Base-by-base conservation (phyloP, 2,888 invertebrate species). In the Ochropleura plecta region DNA sequence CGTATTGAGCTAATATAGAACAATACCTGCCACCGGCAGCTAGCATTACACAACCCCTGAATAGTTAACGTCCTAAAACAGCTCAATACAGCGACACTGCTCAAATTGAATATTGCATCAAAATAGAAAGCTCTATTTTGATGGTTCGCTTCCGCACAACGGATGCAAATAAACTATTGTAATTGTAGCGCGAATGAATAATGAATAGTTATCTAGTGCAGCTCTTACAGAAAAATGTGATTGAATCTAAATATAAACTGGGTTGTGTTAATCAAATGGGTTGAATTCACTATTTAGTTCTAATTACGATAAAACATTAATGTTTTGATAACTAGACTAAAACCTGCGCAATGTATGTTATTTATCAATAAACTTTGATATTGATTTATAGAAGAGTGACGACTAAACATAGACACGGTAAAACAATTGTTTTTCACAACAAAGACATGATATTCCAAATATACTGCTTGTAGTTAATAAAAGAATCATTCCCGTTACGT, bases 71-170 rank as follows among this genome's bases (percentile, higher is more conserved):
- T 70, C 20, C 60, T 48, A 59, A 59, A 73, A 70, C 59, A 71
- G 48, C 59, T 74, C 42, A 48, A 76, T 77, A 73, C 20, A 65
- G 73, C 62, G 67, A 64, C 71, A 60, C 63, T 49, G 46, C 60
- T 65, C 49, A 63, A 74, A 79, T 76, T 86, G 73, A 86, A 88
- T 85, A 86, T 74, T 83, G 77, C 80, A 86, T 85, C 59, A 60
- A 66, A 76, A 76, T 49, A 68, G 77, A 76, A 73, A 73, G 75
- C 83, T 68, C 60, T 57, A 14, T 40, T 48, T 30, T 49, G 16
- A 1, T 55, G 79, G 83, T 71, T 40, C 62, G 60, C 62, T 71
- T 69, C 79, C 68, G 73, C 20, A 49, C 62, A 62, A 62, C 59
- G 16, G 73, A 79, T 76, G 80, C 71, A 86, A 79, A 79, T 79